Evolutionary conservation across 2,888 invertebrate genomes (phyloP).

Genomic region (Tanypteryx hageni): DNA sequence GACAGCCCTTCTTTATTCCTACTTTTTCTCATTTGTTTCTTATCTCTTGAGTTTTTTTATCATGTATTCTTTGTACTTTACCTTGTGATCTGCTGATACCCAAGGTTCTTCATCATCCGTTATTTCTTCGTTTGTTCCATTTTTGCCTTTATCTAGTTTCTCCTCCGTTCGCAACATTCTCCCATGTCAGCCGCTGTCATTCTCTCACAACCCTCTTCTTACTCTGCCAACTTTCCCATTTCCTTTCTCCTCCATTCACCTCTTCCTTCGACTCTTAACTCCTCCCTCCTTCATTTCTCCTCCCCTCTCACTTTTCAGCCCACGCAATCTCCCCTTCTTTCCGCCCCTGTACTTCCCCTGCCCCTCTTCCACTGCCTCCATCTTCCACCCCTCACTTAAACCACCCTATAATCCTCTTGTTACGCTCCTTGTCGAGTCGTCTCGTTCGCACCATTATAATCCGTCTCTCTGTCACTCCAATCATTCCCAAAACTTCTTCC

Average conservation of each 20-base stretch:
- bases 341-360: neutral
- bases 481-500: neutral
- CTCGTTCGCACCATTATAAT: neutral
- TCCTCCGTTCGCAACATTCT: neutral
- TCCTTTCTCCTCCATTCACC: neutral
- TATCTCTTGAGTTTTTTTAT: too few relatives aligned
- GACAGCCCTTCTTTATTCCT: too few relatives aligned
- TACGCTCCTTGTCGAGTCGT: neutral
- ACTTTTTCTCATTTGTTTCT: too few relatives aligned
- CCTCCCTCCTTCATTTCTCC: neutral
- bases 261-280: neutral
- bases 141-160: neutral
- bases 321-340: neutral
- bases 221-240: neutral
- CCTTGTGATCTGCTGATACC: too few relatives aligned
- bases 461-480: neutral
- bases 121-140: neutral
- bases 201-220: neutral
- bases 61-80: too few relatives aligned
- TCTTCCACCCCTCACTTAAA: neutral
- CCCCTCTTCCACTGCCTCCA: neutral
- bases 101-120: neutral
- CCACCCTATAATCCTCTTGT: constrained; percentile 24
- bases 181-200: neutral
- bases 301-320: neutral